phyloP scores from a whole-genome alignment of 2,797 vertebrate species.

The Eulemur coronatus region DNA sequence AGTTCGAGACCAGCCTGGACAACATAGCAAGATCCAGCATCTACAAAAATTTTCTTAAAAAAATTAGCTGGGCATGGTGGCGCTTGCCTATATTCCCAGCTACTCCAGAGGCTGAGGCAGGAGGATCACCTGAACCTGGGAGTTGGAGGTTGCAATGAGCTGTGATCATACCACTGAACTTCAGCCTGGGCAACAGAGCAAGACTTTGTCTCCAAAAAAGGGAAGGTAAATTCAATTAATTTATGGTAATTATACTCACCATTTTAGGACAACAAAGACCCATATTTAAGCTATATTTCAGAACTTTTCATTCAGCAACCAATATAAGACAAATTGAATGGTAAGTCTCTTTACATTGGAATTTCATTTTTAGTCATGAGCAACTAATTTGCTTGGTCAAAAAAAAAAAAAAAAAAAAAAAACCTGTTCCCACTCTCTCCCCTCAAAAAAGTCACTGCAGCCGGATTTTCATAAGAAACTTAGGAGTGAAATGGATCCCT shows the following conservation, averaged over 20 bases:
- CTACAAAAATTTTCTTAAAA: not conserved
- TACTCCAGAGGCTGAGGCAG: not conserved
- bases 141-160: not conserved
- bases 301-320: not conserved
- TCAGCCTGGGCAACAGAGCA: not conserved
- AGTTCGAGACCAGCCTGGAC: not conserved
- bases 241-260: not conserved
- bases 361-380: not conserved
- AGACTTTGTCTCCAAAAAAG: not conserved
- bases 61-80: not conserved
- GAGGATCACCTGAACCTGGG: not conserved
- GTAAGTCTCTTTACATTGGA: not conserved
- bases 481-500: not conserved
- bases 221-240: not conserved
- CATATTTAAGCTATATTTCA: not conserved
- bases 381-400: not conserved
- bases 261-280: not conserved
- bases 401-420: constrained; percentile 27
- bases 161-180: not conserved
- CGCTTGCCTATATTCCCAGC: not conserved
- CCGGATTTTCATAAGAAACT: not conserved
- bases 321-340: not conserved
- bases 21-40: not conserved
- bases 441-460: not conserved
- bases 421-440: not conserved